Percentiles rank a stretch among this genome's conserved stretches.
phyloP scores from a whole-genome alignment of 2,888 invertebrate species.

The Boloria selene region DNA sequence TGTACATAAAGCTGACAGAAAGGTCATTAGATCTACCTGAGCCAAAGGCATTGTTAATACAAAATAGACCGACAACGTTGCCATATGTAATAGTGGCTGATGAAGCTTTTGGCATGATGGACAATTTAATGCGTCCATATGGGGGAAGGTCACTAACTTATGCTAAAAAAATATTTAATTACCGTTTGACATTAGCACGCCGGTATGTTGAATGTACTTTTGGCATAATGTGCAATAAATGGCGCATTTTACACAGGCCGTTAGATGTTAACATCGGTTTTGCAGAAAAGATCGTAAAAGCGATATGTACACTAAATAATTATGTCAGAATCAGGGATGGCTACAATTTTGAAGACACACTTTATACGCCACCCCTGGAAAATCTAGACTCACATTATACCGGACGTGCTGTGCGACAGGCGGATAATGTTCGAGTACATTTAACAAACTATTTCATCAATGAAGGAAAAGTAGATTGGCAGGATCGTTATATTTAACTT shows the following conservation, averaged over 20 bases:
- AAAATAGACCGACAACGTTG: slow-evolving; percentile 36
- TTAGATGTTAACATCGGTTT: slow-evolving; percentile 35
- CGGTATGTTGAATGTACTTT: slow-evolving; percentile 40
- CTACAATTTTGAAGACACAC: slow-evolving; percentile 39
- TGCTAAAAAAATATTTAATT: slow-evolving; percentile 24
- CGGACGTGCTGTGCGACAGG: slow-evolving; percentile 38
- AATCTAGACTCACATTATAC: slow-evolving; percentile 42
- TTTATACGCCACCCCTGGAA: slow-evolving; percentile 30
- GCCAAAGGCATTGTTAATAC: slow-evolving; percentile 34
- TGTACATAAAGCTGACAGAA: slow-evolving; percentile 41
- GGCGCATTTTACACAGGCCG: slow-evolving; percentile 42
- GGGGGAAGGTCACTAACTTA: slow-evolving; percentile 37
- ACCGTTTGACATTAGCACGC: slow-evolving; percentile 26
- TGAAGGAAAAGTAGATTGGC: slow-evolving; percentile 37
- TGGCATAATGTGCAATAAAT: slow-evolving; percentile 38
- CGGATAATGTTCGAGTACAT: slow-evolving; percentile 39
- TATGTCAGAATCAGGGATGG: slow-evolving; percentile 40
- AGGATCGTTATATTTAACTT: slow-evolving; percentile 37
- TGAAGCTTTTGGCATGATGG: slow-evolving; percentile 41
- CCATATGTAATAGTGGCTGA: slow-evolving; percentile 42
- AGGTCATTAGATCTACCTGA: slow-evolving; percentile 41
- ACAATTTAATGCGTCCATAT: slow-evolving; percentile 41
- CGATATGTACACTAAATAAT: slow-evolving; percentile 38
- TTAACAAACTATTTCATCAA: slow-evolving; percentile 40
- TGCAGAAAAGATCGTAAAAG: slow-evolving; percentile 42